These are phyloP conservation scores for Leptopilina syphax DNA, from an alignment of 2,888 invertebrate species.

Conservation along the genomic window DNA sequence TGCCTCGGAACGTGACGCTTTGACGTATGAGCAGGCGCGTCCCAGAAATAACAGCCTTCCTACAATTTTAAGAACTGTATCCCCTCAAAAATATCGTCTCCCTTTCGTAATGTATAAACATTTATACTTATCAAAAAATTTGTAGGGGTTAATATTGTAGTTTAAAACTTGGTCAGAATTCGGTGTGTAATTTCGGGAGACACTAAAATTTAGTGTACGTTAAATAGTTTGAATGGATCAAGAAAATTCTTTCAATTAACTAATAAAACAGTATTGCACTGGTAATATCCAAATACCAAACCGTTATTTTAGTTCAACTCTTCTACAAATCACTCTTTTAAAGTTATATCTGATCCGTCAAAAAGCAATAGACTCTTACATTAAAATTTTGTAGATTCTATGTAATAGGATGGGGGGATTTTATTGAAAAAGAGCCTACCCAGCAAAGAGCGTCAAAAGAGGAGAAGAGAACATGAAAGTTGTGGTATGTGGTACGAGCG, in stretches of 20 bases:
- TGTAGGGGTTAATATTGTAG: no score
- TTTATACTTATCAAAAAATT: no score
- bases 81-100: neutral
- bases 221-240: no score
- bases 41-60: slow-evolving; percentile 26
- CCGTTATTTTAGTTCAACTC: slow-evolving; percentile 60
- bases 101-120: no score
- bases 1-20: slow-evolving; percentile 33
- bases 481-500: slow-evolving; percentile 59
- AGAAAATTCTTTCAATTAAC: no score
- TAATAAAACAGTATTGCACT: no score
- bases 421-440: slow-evolving; percentile 45
- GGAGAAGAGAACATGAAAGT: neutral
- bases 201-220: no score
- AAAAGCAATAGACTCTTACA: slow-evolving; percentile 51
- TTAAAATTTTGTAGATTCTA: slow-evolving; percentile 18
- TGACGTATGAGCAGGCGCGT: slow-evolving; percentile 28
- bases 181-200: no score
- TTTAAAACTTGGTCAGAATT: no score
- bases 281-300: slow-evolving; percentile 60
- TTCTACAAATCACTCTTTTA: slow-evolving; percentile 58
- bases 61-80: slow-evolving; percentile 5
- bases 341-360: slow-evolving; percentile 55
- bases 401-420: slow-evolving; percentile 35
- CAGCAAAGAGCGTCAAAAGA: slow-evolving; percentile 52